Evolutionary conservation across 2,888 invertebrate species (phyloP).

Genomic region (Synanthedon formicaeformis): DNA sequence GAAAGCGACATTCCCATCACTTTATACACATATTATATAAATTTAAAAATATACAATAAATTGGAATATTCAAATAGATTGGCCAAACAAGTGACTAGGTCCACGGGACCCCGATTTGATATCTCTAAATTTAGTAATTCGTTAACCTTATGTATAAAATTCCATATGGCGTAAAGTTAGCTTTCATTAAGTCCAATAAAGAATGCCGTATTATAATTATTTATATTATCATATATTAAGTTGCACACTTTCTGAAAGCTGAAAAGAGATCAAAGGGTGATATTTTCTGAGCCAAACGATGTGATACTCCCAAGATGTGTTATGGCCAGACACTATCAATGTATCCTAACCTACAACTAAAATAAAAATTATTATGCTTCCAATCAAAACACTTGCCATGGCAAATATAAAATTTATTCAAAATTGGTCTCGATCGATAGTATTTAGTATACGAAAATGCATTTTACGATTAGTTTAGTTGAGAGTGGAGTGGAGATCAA

Average conservation of each 20-base stretch:
- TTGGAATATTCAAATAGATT: constrained; percentile 69
- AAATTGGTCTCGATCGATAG: constrained; percentile 65
- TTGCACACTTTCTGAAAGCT: constrained; percentile 69
- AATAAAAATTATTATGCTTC: constrained; percentile 60
- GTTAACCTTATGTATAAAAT: constrained; percentile 69
- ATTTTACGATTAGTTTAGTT: constrained; percentile 1
- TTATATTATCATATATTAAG: constrained; percentile 34
- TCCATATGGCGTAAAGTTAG: constrained; percentile 71
- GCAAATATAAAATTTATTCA: constrained; percentile 53
- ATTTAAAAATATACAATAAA: constrained; percentile 64
- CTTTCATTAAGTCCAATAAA: constrained; percentile 66
- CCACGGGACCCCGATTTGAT: constrained; percentile 62
- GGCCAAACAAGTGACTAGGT: constrained; percentile 69
- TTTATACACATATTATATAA: constrained; percentile 37
- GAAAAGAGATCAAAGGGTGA: constrained; percentile 69
- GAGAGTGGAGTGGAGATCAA: constrained; percentile 12
- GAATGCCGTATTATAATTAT: constrained; percentile 49
- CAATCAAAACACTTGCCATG: constrained; percentile 61
- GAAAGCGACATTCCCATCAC: constrained; percentile 47
- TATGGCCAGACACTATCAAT: constrained; percentile 70
- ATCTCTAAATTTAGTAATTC: constrained; percentile 71
- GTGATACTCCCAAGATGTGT: constrained; percentile 69
- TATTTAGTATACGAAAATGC: neutral
- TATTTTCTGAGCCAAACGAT: constrained; percentile 71
- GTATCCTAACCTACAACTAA: constrained; percentile 70